Evolutionary conservation across 2,888 invertebrate genomes (phyloP), one percentile per base, ranked within the genome.

Genomic region (Hirtodrosophila histrioides): DNA sequence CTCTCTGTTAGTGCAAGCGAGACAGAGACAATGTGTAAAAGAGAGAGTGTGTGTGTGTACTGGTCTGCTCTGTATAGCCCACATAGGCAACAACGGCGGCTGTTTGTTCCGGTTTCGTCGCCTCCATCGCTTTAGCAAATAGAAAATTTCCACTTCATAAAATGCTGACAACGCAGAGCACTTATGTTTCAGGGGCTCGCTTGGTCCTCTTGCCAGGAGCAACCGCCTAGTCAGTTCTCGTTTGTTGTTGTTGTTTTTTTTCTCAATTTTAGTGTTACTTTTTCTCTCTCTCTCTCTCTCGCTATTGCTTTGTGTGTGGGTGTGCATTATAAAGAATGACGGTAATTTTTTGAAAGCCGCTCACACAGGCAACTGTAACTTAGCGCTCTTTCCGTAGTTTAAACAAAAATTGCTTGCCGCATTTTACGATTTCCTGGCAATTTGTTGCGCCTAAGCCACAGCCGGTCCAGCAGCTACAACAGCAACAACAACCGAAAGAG

Each of bases 101-200:
- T 82, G 86, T 79, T 85, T 85, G 86, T 82, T 84, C 83, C 77
- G 87, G 75, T 73, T 85, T 79, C 68, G 75, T 69, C 68, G 72
- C 63, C 69, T 79, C 61, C 60, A 64, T 70, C 60, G 78, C 79
- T 82, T 75, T 78, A 75, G 74, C 77, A 83, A 86, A 73, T 81
- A 78, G 78, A 81, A 86, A 89, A 88, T 88, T 89, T 89, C 81
- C 89, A 88, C 89, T 86, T 86, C 87, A 88, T 89, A 88, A 89
- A 88, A 89, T 76, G 85, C 83, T 86, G 84, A 84, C 83, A 83
- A 68, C 76, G 82, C 73, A 71, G 58, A 73, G 82, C 85, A 79
- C 85, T 83, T 85, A 85, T 85, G 87, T 69, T 81, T 43, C 48
- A 37, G 35, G 35, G 12, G 43, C 49, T 63, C 54, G 50, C 56